Conservation (phyloP, 2,888 invertebrate genomes). For the Linnaemya vulpina region DNA sequence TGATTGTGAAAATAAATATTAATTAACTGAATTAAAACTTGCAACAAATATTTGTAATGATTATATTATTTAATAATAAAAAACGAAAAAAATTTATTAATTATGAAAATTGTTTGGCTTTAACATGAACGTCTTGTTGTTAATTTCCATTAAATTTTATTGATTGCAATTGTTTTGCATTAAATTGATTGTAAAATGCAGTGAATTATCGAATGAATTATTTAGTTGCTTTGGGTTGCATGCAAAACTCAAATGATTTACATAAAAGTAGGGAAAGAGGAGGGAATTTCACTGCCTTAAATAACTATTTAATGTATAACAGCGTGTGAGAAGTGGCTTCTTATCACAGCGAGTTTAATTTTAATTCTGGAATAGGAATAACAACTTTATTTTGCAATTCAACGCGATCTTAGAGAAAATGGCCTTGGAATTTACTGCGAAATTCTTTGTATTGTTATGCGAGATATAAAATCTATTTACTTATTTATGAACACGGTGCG, state of each 20-base stretch:
- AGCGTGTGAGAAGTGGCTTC: not conserved
- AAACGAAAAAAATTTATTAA: not conserved
- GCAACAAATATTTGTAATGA: conserved; percentile 65
- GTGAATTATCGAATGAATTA: not conserved
- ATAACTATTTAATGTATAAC: not conserved
- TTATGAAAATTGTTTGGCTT: conserved; percentile 15
- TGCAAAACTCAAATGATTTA: not conserved
- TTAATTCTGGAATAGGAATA: not conserved
- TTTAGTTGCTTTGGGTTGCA: conserved; percentile 5
- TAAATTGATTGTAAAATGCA: conserved; percentile 29
- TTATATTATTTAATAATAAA: conserved; percentile 56
- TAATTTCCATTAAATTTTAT: conserved; percentile 13
- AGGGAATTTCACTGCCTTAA: not conserved
- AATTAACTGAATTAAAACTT: conserved; percentile 42
- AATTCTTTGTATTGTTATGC: no score
- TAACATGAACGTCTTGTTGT: conserved; percentile 11
- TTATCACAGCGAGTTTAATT: not conserved
- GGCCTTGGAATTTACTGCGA: no score
- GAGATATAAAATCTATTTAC: no score
- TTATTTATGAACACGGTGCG: no score
- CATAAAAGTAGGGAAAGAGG: not conserved
- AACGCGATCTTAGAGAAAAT: no score
- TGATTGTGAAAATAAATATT: conserved; percentile 62
- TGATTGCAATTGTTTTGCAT: conserved; percentile 16
- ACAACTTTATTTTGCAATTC: not conserved